These are phyloP conservation scores for Pseudomyrmex dendroicus DNA, from an alignment of 1,140 invertebrate genomes.

Conservation along the genomic window DNA sequence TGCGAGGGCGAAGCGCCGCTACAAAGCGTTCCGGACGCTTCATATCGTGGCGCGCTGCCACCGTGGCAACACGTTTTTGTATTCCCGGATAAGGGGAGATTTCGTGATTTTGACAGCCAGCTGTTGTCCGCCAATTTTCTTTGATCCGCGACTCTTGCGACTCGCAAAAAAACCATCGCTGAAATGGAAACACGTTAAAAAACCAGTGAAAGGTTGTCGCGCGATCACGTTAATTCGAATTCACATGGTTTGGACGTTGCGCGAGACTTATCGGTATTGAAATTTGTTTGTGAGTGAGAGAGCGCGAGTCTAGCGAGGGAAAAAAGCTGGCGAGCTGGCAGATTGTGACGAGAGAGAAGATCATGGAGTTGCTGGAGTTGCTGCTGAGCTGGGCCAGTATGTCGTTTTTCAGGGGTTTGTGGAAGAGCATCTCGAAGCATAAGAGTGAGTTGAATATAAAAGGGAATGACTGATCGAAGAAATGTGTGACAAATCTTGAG, in stretches of 20 bases:
- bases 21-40: conserved; percentile 68
- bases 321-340: conserved; percentile 46
- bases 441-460: conserved; percentile 87
- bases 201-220: neutral
- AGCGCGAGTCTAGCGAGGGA: conserved; percentile 6
- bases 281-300: conserved; percentile 32
- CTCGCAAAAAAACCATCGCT: too few species aligned
- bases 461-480: neutral
- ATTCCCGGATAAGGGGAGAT: neutral
- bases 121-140: neutral
- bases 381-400: conserved; percentile 74
- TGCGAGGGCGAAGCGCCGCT: conserved; percentile 64
- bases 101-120: neutral
- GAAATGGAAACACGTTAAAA: too few species aligned
- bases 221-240: too few species aligned
- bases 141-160: neutral
- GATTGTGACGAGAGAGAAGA: conserved; percentile 47
- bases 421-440: conserved; percentile 89
- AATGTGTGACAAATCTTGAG: neutral
- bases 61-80: conserved; percentile 64
- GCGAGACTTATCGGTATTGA: neutral
- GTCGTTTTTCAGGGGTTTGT: conserved; percentile 88
- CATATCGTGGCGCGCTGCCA: conserved; percentile 71
- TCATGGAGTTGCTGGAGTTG: conserved; percentile 49
- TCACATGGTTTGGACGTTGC: conserved; percentile 1